Conservation (phyloP, 2,113 vertebrate genomes). For the Stegostoma tigrinum region DNA sequence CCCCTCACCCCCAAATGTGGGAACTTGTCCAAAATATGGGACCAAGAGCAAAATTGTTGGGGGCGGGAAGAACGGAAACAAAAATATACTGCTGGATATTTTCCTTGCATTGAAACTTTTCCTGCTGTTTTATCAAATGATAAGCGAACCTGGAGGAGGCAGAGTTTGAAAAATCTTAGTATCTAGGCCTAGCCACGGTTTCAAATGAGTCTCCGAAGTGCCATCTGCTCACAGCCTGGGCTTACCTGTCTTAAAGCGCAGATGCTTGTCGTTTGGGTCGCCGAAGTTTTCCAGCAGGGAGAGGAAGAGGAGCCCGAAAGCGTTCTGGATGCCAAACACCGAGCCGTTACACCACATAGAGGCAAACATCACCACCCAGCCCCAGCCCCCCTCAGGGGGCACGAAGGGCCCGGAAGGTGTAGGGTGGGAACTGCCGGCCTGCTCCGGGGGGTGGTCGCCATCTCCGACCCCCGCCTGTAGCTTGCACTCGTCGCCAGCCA, state of each 20-base stretch:
- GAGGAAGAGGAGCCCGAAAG: slow-evolving; percentile 81
- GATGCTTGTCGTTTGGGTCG: slow-evolving; percentile 56
- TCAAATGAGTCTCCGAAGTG: background rate
- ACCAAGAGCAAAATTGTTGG: background rate
- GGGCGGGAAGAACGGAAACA: background rate
- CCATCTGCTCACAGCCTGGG: background rate
- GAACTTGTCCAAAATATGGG: background rate
- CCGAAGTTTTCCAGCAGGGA: slow-evolving; percentile 72
- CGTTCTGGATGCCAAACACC: slow-evolving; percentile 94
- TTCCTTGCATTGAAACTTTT: background rate
- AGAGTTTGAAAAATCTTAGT: background rate
- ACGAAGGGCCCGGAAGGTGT: slow-evolving; percentile 46
- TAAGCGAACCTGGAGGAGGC: too few relatives aligned
- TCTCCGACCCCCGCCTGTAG: background rate
- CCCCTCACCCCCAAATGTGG: too few relatives aligned
- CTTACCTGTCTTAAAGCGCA: slow-evolving; percentile 82
- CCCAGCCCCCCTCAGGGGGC: slow-evolving; percentile 91
- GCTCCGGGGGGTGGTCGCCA: background rate
- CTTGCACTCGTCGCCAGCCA: background rate
- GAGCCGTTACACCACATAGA: slow-evolving; percentile 97
- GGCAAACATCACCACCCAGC: slow-evolving; percentile 91
- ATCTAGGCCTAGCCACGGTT: background rate
- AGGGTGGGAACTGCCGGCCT: background rate
- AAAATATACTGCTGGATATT: background rate
- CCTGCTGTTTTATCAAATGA: too few relatives aligned